Evolutionary conservation across 2,797 vertebrate genomes (phyloP).

Genomic region (Eulemur rubriventer): DNA sequence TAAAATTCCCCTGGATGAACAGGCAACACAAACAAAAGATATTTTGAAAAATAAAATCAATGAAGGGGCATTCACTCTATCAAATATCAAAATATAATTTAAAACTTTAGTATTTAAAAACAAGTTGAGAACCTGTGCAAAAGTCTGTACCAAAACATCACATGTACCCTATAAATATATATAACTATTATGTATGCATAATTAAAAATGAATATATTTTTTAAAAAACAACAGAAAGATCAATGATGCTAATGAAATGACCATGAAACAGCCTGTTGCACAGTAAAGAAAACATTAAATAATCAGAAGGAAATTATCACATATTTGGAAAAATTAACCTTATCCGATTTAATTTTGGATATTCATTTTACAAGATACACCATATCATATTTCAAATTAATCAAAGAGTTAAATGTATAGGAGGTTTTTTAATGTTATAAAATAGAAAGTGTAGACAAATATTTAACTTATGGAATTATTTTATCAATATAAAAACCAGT

Average conservation of each 20-base stretch:
- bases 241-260: not conserved
- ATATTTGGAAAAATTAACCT: not conserved
- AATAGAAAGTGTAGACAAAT: not conserved
- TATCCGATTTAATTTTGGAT: not conserved
- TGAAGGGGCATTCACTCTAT: not conserved
- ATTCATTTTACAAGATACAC: not conserved
- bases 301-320: not conserved
- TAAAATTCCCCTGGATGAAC: slow-evolving; percentile 19
- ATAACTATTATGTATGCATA: no score
- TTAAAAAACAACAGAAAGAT: not conserved
- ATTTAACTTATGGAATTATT: slow-evolving; percentile 1
- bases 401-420: not conserved
- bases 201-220: no score
- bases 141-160: not conserved
- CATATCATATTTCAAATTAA: slow-evolving; percentile 12
- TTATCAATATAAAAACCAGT: slow-evolving; percentile 4
- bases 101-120: slow-evolving; percentile 35
- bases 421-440: not conserved
- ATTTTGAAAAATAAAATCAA: slow-evolving; percentile 44
- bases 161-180: no score
- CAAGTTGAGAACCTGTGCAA: slow-evolving; percentile 19
- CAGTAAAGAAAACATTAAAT: slow-evolving; percentile 2
- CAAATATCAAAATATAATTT: slow-evolving; percentile 19
- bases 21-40: not conserved
- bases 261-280: not conserved